Evolutionary conservation across 2,797 vertebrate genomes (phyloP), one percentile per base, ranked within the genome.

Genomic region (Cuculus canorus): DNA sequence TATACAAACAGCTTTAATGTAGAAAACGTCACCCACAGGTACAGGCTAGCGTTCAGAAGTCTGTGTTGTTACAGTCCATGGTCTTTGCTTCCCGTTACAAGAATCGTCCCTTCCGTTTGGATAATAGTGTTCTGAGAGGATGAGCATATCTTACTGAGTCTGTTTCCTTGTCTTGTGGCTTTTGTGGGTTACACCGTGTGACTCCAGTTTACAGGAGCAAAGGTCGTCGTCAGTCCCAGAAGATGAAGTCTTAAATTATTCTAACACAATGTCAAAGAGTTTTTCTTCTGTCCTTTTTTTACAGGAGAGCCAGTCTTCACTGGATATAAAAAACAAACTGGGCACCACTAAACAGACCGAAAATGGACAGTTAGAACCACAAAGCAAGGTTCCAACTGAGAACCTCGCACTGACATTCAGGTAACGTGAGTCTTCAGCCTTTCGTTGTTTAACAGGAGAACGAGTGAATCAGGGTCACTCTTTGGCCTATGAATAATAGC

Each of bases 271-370:
- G 21, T 24, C 77, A 64, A 73, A 80, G 7, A 61, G 12, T 73
- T 80, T 94, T 94, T 94, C 19, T 59, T 93, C 65, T 61, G 11
- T 87, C 17, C 28, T 75, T 35, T 92, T 96, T 95, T 94, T 70
- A 77, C 97, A 99, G 99, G 99, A 99, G 97, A 99, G 97, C 93
- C 99, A 99, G 91, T 98, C 98, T 88, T 98, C 98, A 73, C 97
- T 99, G 90, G 99, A 99, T 90, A 98, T 98, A 81, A 99, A 99
- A 98, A 99, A 95, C 96, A 99, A 99, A 97, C 97, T 99, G 96
- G 98, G 98, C 91, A 78, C 97, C 82, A 96, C 95, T 94, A 98
- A 98, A 92, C 96, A 98, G 96, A 88, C 98, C 86, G 99, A 99
- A 97, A 99, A 99, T 66, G 99, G 99, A 96, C 99, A 99, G 85